Conservation (phyloP, 2,888 invertebrate species). For the Homarus gammarus region DNA sequence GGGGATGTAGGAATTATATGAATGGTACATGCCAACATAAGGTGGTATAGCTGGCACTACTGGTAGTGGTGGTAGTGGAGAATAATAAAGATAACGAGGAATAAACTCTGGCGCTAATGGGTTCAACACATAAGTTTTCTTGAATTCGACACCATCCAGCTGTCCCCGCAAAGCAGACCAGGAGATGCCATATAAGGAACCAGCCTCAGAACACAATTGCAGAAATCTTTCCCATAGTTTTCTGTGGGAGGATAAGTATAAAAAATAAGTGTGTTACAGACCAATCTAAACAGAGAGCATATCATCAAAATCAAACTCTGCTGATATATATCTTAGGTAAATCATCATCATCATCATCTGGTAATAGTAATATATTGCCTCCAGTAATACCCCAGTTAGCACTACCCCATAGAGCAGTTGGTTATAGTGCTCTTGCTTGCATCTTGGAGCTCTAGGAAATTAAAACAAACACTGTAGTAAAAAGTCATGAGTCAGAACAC, state of each 20-base stretch:
- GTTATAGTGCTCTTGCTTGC: no score
- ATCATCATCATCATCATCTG: no score
- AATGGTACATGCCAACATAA: constrained; percentile 48
- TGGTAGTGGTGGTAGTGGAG: constrained; percentile 48
- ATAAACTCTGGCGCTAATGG: constrained; percentile 90
- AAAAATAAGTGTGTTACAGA: no score
- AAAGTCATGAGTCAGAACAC: no score
- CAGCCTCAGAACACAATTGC: constrained; percentile 85
- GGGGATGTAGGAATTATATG: constrained; percentile 49
- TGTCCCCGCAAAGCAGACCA: constrained; percentile 85
- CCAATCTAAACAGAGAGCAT: no score
- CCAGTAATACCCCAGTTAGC: no score
- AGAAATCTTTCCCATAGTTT: constrained; percentile 90
- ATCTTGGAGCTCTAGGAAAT: no score
- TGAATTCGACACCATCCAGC: constrained; percentile 87
- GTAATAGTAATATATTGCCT: no score
- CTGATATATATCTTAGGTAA: no score
- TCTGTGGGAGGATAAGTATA: constrained; percentile 78
- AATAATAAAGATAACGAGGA: constrained; percentile 81
- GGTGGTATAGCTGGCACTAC: constrained; percentile 59
- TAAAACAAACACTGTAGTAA: no score
- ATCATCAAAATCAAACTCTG: no score
- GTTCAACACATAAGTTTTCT: constrained; percentile 88
- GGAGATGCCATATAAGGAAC: constrained; percentile 86
- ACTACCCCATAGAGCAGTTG: no score